Base-by-base conservation (phyloP, 2,888 invertebrate species). In the Himalopsyche anomala region DNA sequence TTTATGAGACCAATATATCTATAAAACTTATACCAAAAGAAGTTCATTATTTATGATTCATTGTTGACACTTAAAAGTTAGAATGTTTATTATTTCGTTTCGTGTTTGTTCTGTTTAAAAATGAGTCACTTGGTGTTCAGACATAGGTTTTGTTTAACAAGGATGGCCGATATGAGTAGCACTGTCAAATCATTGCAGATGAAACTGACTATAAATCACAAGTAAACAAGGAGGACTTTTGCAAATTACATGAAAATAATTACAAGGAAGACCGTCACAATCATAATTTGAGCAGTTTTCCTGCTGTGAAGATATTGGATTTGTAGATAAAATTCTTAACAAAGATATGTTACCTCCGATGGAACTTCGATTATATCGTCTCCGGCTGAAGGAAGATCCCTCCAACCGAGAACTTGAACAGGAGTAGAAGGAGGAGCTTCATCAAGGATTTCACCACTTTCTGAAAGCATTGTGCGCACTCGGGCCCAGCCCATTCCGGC, bases 381-480 rank as follows among this genome's bases (percentile, higher is more conserved):
- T 0, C 99, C 99, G 15, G 98, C 97, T 0, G 95, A 91, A 0
- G 99, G 99, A 89, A 99, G 90, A 89, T 96, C 96, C 89, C 95
- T 94, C 99, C 99, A 99, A 5, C 99, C 99, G 82, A 96, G 94
- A 82, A 99, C 95, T 90, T 97, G 96, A 0, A 96, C 97, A 0
- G 99, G 97, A 2, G 95, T 95, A 0, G 97, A 95, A 0, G 98
- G 98, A n/a, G 94, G 91, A 0, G 97, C 98, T 89, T 94, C 92
- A 9, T 92, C 91, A 2, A 98, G 88, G 0, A 94, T 91, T 3
- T 93, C 91, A 0, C 97, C 97, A 54, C 95, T 94, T 84, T 98
- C 96, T 90, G 97, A 95, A 90, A 96, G 96, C 91, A 99, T 94
- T 5, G 95, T 94, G 79, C 98, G 94, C 0, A 86, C 85, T 94